phyloP scores from a whole-genome alignment of 2,797 vertebrate species.

The Lophotriccus pileatus region DNA sequence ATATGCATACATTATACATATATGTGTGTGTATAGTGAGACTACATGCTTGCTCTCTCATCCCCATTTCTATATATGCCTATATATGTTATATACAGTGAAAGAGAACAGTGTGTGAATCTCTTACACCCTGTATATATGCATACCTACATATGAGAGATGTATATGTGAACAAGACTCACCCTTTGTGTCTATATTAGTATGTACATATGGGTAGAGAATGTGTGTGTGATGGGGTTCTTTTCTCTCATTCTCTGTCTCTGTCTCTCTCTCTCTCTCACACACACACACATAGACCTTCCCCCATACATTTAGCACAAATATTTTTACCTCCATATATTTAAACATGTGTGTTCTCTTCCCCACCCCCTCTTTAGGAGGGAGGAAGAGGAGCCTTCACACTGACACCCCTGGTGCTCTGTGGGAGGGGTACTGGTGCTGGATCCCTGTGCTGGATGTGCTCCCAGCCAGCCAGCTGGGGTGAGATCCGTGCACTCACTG shows the following conservation, averaged over 20 bases:
- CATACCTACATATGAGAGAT: fast-evolving
- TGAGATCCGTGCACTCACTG: not conserved
- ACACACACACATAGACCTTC: not conserved
- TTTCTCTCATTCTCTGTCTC: not conserved
- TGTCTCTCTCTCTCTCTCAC: not conserved
- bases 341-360: not conserved
- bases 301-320: not conserved
- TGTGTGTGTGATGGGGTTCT: not conserved
- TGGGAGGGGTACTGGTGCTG: not conserved
- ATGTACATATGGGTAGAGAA: not conserved
- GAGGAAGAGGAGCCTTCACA: not conserved
- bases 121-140: too few species aligned
- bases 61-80: not conserved
- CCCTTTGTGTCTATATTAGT: not conserved
- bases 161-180: fast-evolving
- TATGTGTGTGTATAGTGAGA: not conserved
- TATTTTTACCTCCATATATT: not conserved
- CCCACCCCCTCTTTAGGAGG: not conserved
- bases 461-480: not conserved
- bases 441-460: not conserved
- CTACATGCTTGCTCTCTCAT: fast-evolving
- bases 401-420: too few species aligned
- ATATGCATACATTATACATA: not conserved
- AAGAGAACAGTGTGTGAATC: not conserved
- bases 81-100: not conserved